Conservation (phyloP, 2,797 vertebrate species). For the Gymnopithys bicolor region DNA sequence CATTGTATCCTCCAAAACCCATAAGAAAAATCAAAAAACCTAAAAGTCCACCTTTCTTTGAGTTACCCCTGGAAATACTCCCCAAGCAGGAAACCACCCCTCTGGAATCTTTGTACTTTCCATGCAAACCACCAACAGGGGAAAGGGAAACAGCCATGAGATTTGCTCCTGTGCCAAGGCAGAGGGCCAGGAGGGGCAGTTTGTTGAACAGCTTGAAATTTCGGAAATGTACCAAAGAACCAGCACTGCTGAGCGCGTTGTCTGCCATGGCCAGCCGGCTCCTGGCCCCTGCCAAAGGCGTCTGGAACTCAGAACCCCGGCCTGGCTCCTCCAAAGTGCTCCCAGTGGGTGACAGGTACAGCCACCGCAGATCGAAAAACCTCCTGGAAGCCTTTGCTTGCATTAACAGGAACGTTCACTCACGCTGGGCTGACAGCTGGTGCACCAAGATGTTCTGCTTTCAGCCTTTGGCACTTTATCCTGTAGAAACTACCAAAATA, state of each 20-base stretch:
- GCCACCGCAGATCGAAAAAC: conserved; percentile 57
- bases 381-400: conserved; percentile 75
- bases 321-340: conserved; percentile 61
- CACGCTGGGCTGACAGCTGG: conserved; percentile 55
- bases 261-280: conserved; percentile 72
- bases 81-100: conserved; percentile 20
- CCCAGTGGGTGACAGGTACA: conserved; percentile 55
- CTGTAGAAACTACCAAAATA: conserved; percentile 64
- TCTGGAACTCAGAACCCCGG: neutral
- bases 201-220: conserved; percentile 42
- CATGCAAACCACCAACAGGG: neutral
- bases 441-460: conserved; percentile 67
- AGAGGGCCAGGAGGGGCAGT: conserved; percentile 25
- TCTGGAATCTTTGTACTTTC: neutral
- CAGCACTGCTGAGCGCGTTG: conserved; percentile 69
- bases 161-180: conserved; percentile 45
- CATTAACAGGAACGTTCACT: conserved; percentile 60
- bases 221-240: conserved; percentile 76
- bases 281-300: conserved; percentile 49
- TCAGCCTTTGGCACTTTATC: conserved; percentile 71
- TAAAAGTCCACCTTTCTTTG: neutral
- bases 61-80: neutral
- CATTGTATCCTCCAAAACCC: neutral
- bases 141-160: neutral
- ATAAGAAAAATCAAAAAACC: conserved; percentile 1